Base-by-base conservation (phyloP, 2,113 vertebrate genomes). In the Asarcornis scutulata region DNA sequence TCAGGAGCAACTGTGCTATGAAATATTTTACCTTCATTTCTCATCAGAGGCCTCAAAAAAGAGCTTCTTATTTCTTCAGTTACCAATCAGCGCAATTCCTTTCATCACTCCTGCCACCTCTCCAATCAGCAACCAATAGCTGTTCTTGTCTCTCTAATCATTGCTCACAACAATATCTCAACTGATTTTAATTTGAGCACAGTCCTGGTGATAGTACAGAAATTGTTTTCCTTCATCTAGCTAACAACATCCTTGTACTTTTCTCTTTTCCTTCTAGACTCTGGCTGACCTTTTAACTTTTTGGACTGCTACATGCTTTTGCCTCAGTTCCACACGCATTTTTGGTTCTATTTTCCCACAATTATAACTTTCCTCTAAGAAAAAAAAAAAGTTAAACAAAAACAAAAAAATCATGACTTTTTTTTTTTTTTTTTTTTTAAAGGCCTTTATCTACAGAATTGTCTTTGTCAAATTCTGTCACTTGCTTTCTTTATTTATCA, bases 111-210 rank as follows among this genome's bases (percentile, higher is more conserved):
- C 40, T 91, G 59, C 34, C 17, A 32, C 44, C 62, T 93, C 73
- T 95, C 46, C 75, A 67, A 75, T 94, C 82, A 86, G 46, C 63
- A 87, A 25, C 63, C 68, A 67, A 73, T 53, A 94, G 52, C 58
- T 89, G 21, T 87, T 83, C 60, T 81, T 3, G 3, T 55, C 64
- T 90, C 59, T 64, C 63, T 71, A 63, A 88, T 96, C 64, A 81
- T 59, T 85, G 63, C 62, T 72, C 36, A 50, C 50, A 84, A 77
- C 60, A 73, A 64, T 91, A 73, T 89, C 38, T 69, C 78, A 72
- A 36, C 59, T 92, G 83, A 88, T 96, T 95, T 91, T 71, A 82
- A 84, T 91, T 91, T 80, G 40, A 69, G 26, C 29, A 83, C 31
- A 76, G 18, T 68, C 86, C 32, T 72, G 58, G 50, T 31, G 67